These are phyloP conservation scores for Phengaris arion DNA, from an alignment of 2,888 invertebrate species.

Conservation along the genomic window DNA sequence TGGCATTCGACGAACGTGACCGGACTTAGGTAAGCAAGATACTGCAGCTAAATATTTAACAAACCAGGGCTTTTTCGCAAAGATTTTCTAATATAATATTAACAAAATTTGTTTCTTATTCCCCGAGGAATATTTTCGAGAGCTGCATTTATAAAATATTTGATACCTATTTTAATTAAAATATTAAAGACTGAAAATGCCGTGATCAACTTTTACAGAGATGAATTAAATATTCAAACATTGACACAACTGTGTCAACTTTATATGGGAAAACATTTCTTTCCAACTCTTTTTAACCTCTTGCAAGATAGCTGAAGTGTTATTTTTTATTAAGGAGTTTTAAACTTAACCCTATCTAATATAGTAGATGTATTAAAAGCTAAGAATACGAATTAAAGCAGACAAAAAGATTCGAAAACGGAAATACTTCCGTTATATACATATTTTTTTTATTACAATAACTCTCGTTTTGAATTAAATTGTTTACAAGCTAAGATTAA, in stretches of 20 bases:
- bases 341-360: background rate
- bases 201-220: constrained; percentile 1
- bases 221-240: constrained; percentile 11
- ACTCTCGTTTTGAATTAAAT: background rate
- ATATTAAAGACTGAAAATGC: constrained; percentile 8
- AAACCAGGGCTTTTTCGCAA: constrained; percentile 3
- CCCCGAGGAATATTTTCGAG: constrained; percentile 3
- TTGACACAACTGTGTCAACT: background rate
- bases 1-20: constrained; percentile 39
- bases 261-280: background rate
- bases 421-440: too few species aligned
- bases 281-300: background rate
- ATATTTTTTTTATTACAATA: background rate
- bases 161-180: background rate
- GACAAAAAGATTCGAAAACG: background rate
- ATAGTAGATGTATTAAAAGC: background rate
- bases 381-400: background rate
- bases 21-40: constrained; percentile 31
- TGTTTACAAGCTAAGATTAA: background rate
- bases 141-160: constrained; percentile 13
- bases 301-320: background rate
- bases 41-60: constrained; percentile 25
- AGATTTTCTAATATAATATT: constrained; percentile 8
- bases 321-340: background rate
- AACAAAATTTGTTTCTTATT: constrained; percentile 2